Evolutionary conservation across 2,113 vertebrate genomes (phyloP).

Genomic region (Trinectes maculatus): DNA sequence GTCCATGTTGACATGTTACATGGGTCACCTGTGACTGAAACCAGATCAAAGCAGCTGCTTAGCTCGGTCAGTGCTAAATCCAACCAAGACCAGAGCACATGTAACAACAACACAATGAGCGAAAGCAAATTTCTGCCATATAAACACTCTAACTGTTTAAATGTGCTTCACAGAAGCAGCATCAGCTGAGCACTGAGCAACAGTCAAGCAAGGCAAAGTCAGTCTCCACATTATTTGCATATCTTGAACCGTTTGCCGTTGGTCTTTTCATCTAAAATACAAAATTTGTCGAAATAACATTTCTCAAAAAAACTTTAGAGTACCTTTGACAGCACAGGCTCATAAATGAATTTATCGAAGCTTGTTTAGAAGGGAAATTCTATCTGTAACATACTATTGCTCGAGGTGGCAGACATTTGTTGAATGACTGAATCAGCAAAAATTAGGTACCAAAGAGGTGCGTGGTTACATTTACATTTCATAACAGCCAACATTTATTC

Average conservation of each 20-base stretch:
- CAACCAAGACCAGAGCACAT: neutral
- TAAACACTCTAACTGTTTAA: neutral
- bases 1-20: constrained; percentile 46
- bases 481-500: too few species aligned
- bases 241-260: neutral
- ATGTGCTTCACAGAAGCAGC: neutral
- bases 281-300: neutral
- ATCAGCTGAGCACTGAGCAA: neutral
- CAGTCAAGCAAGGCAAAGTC: neutral
- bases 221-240: neutral
- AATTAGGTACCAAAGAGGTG: too few species aligned
- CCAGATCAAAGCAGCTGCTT: constrained; percentile 22
- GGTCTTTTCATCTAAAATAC: neutral
- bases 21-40: constrained; percentile 44
- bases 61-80: neutral
- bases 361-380: too few species aligned
- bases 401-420: too few species aligned
- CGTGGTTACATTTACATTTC: too few species aligned
- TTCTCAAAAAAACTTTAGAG: neutral
- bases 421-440: too few species aligned
- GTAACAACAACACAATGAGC: neutral
- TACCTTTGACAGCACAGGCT: neutral
- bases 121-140: neutral
- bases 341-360: too few species aligned
- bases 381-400: too few species aligned